Evolutionary conservation across 2,113 vertebrate species (phyloP).

Genomic region (Vireo altiloquus): DNA sequence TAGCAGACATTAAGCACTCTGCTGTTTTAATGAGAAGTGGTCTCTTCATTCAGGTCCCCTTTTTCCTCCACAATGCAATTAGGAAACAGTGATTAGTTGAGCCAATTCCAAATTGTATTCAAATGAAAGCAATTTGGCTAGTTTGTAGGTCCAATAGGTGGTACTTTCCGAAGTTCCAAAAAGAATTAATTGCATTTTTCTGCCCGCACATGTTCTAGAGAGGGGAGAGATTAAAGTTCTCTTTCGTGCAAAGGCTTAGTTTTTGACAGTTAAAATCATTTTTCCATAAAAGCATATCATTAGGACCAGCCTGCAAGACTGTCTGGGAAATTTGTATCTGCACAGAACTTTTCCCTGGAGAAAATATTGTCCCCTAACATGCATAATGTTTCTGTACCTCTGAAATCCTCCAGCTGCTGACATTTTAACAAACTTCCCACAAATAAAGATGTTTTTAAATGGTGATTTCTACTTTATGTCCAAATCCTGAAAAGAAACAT

Average conservation of each 20-base stretch:
- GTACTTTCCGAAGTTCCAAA: conserved; percentile 56
- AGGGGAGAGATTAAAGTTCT: conserved; percentile 13
- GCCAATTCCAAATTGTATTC: conserved; percentile 74
- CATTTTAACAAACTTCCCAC: not conserved
- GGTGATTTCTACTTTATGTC: not conserved
- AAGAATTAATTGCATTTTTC: conserved; percentile 65
- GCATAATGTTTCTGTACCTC: not conserved
- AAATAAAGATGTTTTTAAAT: not conserved
- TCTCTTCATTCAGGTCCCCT: conserved; percentile 52
- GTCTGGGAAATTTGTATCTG: conserved; percentile 29
- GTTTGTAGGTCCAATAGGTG: conserved; percentile 66
- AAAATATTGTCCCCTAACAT: not conserved
- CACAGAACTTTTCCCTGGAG: not conserved
- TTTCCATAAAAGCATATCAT: not conserved
- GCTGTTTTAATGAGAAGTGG: conserved; percentile 65
- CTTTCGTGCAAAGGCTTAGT: not conserved
- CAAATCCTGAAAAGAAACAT: not conserved
- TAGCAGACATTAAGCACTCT: conserved; percentile 41
- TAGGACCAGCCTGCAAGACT: not conserved
- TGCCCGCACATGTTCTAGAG: conserved; percentile 24
- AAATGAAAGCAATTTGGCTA: conserved; percentile 76
- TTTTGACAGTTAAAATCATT: conserved; percentile 28
- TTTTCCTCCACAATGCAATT: conserved; percentile 74
- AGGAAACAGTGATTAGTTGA: conserved; percentile 75
- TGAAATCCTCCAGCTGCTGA: not conserved